Conservation (phyloP, 2,797 vertebrate genomes). For the Epinephelus awoara region DNA sequence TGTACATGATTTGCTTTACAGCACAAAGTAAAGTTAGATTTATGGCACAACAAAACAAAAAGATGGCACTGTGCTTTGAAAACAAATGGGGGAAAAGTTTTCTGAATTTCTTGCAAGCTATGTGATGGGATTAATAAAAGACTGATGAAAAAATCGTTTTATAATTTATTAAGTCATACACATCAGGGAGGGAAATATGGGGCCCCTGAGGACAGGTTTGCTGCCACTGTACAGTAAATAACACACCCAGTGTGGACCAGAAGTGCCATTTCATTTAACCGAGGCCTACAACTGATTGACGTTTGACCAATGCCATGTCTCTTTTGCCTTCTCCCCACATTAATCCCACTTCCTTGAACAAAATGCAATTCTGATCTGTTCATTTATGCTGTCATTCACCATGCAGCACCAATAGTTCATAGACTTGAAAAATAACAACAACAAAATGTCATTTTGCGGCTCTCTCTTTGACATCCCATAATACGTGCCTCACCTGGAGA, state of each 20-base stretch:
- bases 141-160: constrained; percentile 26
- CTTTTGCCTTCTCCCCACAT: constrained; percentile 70
- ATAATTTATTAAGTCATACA: constrained; percentile 46
- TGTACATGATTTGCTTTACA: not conserved
- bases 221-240: constrained; percentile 62
- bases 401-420: constrained; percentile 60
- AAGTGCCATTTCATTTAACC: constrained; percentile 72
- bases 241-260: constrained; percentile 41
- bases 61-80: not conserved
- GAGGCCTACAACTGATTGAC: constrained; percentile 70
- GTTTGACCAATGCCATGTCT: constrained; percentile 77
- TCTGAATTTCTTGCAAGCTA: not conserved
- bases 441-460: constrained; percentile 76
- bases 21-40: constrained; percentile 1
- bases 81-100: constrained; percentile 8
- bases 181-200: constrained; percentile 37
- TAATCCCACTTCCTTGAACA: constrained; percentile 72
- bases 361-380: constrained; percentile 76
- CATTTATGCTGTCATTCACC: constrained; percentile 77
- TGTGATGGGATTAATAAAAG: constrained; percentile 21
- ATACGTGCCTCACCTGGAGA: constrained; percentile 77
- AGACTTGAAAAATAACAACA: constrained; percentile 79
- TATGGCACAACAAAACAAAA: not conserved
- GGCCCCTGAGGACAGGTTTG: constrained; percentile 49
- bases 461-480: constrained; percentile 76